Base-by-base conservation (phyloP, 2,888 invertebrate species). In the Nomada fucata region DNA sequence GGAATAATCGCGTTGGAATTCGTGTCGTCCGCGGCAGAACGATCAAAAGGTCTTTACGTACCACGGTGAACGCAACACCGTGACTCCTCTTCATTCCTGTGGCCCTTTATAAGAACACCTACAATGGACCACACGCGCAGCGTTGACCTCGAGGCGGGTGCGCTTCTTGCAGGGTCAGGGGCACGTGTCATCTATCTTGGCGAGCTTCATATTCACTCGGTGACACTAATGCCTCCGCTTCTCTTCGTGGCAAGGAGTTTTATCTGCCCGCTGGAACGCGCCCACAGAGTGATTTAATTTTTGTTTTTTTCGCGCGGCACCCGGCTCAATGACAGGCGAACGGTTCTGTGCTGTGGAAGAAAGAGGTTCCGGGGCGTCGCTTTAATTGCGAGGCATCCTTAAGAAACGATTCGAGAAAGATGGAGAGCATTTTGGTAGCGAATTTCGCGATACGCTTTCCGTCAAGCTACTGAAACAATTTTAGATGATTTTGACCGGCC, bases 171-270 rank as follows among this genome's bases (percentile, higher is more conserved):
- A 81, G 84, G 89, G 89, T 88, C 90, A 88, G 84, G 77, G 87
- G 83, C 86, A 89, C 79, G 82, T 89, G 88, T 90, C 92, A 91
- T 93, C 90, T 90, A 91, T 92, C 92, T 91, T 91, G 84, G 89
- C 88, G 87, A 86, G 88, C 81, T 87, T 91, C 88, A 88, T 89
- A 91, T 92, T 92, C 91, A 91, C 78, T 70, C 86, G 84, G 89
- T 89, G 91, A 91, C 92, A 90, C 90, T 92, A 90, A 92, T 91
- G 91, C 91, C 85, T 87, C 86, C 47, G 61, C 72, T 59, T 74
- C 78, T 64, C 83, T 86, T 36, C 80, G 61, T 64, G 69, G 80
- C 76, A 67, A 67, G 70, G 13, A 70, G 82, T 83, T 88, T 87
- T 88, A 89, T 90, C 84, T 81, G 81, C 73, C 20, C 60, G 60